phyloP scores from a whole-genome alignment of 2,113 vertebrate genomes.

The Gymnocephalus cernua region DNA sequence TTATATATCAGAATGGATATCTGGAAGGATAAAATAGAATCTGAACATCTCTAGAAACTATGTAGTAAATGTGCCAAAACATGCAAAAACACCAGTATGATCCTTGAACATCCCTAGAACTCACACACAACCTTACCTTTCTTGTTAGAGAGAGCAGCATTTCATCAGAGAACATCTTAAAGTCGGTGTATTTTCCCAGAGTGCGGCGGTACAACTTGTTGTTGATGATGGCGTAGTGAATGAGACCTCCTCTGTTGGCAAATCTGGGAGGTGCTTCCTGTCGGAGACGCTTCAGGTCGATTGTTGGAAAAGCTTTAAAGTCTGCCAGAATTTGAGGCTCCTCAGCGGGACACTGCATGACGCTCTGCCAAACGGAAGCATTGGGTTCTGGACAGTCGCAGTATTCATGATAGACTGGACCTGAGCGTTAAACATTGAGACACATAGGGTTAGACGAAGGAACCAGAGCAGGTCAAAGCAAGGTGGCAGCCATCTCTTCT shows the following conservation, averaged over 20 bases:
- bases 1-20: too few relatives aligned
- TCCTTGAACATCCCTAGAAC: neutral
- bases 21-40: too few relatives aligned
- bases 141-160: slow-evolving; percentile 91
- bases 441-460: neutral
- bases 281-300: slow-evolving; percentile 88
- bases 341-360: slow-evolving; percentile 85
- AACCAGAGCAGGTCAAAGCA: neutral
- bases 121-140: slow-evolving; percentile 84
- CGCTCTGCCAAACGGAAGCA: slow-evolving; percentile 82
- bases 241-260: slow-evolving; percentile 87
- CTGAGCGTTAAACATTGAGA: slow-evolving; percentile 69
- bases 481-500: neutral
- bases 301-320: slow-evolving; percentile 88
- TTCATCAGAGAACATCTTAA: slow-evolving; percentile 98
- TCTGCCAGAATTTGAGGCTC: slow-evolving; percentile 89
- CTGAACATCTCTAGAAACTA: too few relatives aligned
- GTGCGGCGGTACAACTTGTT: slow-evolving; percentile 89
- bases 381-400: slow-evolving; percentile 90
- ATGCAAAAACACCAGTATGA: neutral
- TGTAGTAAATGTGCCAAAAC: neutral
- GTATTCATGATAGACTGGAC: slow-evolving; percentile 92
- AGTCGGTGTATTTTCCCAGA: slow-evolving; percentile 95
- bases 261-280: slow-evolving; percentile 89
- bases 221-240: slow-evolving; percentile 90